Percentiles rank a stretch among this genome's conserved stretches.
phyloP scores from a whole-genome alignment of 2,113 vertebrate genomes.

The Perca schrenkii region DNA sequence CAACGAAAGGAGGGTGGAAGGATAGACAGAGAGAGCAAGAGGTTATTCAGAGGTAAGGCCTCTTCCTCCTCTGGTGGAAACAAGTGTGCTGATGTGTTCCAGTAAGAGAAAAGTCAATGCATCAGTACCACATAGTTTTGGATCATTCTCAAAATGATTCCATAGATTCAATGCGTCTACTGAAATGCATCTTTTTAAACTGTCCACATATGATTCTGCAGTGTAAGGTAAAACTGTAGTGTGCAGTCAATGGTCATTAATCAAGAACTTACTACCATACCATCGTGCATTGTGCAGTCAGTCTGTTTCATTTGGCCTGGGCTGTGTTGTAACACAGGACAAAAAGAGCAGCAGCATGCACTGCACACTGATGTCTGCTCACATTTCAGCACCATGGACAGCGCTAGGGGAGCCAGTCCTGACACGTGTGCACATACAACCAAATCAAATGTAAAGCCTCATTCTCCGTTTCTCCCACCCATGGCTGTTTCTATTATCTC shows the following conservation, averaged over 20 bases:
- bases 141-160: not conserved
- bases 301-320: not conserved
- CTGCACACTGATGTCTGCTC: not conserved
- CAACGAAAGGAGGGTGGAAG: constrained; percentile 31
- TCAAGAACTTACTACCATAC: not conserved
- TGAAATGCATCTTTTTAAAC: not conserved
- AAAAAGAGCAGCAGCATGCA: not conserved
- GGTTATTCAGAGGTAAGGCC: constrained; percentile 70
- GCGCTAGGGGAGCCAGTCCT: not conserved
- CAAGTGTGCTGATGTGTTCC: constrained; percentile 34
- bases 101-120: constrained; percentile 19
- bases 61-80: constrained; percentile 39
- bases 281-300: not conserved
- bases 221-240: not conserved
- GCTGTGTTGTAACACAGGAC: not conserved
- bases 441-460: too few species aligned
- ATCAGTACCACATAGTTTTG: not conserved
- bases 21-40: constrained; percentile 44
- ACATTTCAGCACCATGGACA: constrained; percentile 63
- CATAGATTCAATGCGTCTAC: not conserved
- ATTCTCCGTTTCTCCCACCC: not conserved
- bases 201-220: not conserved
- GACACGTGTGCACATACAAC: not conserved
- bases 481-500: not conserved
- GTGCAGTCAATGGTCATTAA: not conserved